Conservation (phyloP, 2,797 vertebrate genomes). For the Peromyscus melanophrys region DNA sequence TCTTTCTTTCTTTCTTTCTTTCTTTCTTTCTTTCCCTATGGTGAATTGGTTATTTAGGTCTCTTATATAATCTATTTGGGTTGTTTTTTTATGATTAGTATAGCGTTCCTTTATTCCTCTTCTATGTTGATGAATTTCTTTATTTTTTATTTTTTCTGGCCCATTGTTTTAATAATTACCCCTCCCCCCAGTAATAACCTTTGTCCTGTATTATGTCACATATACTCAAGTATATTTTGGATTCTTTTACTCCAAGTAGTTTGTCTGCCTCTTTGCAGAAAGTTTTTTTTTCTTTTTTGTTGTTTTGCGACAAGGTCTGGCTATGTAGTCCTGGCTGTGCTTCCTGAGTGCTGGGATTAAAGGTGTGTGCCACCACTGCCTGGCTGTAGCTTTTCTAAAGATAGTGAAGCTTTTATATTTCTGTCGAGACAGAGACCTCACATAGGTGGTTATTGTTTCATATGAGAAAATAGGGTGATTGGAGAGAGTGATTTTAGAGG, state of each 20-base stretch:
- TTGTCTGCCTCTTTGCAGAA: constrained; percentile 30
- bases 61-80: neutral
- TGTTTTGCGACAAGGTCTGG: neutral
- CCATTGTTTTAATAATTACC: neutral
- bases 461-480: constrained; percentile 39
- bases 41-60: constrained; percentile 35
- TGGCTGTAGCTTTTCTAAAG: neutral
- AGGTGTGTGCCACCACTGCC: neutral
- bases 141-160: neutral
- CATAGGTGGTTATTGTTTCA: constrained; percentile 58
- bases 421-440: constrained; percentile 30
- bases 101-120: neutral
- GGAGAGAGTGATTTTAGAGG: constrained; percentile 32
- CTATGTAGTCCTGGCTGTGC: neutral
- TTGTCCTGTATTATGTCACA: constrained; percentile 30
- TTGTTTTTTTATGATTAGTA: constrained; percentile 20
- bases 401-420: constrained; percentile 32
- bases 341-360: neutral
- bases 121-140: neutral
- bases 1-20: too few relatives aligned
- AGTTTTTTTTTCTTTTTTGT: neutral
- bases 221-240: constrained; percentile 6
- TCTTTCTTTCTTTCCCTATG: neutral
- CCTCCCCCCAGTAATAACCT: neutral
- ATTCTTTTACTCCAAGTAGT: neutral